Percentiles rank a stretch among this genome's conserved stretches.
phyloP scores from a whole-genome alignment of 2,888 invertebrate species.

The Caenorhabditis angaria region DNA sequence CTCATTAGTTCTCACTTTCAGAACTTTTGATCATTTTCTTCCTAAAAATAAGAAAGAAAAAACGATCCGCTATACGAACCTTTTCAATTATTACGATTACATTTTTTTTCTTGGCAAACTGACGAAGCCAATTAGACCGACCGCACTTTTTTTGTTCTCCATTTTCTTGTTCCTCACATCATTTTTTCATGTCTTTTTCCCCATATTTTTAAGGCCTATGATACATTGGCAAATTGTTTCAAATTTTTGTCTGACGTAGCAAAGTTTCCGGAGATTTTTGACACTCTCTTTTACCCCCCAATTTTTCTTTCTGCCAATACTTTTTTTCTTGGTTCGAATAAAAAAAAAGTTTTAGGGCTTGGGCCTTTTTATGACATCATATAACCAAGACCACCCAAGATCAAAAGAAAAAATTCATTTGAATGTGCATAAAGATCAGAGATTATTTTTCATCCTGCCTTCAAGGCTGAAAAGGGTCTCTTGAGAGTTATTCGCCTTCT shows the following conservation, averaged over 20 bases:
- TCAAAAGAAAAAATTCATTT: too few species aligned
- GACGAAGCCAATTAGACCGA: constrained; percentile 4
- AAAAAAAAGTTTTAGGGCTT: neutral
- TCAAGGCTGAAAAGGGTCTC: neutral
- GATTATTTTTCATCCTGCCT: neutral
- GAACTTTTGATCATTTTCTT: neutral
- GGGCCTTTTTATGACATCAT: too few species aligned
- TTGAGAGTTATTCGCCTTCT: neutral
- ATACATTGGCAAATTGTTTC: constrained; percentile 1
- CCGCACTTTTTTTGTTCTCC: neutral
- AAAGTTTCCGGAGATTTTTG: constrained; percentile 2
- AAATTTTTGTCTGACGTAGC: neutral
- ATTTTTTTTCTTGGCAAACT: neutral
- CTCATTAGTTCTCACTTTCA: too few species aligned
- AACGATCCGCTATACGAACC: neutral
- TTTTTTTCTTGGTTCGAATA: neutral
- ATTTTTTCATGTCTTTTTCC: too few species aligned
- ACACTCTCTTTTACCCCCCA: neutral
- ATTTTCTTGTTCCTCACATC: neutral
- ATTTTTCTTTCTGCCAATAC: too few species aligned
- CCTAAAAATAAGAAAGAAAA: too few species aligned
- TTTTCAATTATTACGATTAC: neutral
- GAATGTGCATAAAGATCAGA: constrained; percentile 2
- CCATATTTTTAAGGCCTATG: neutral
- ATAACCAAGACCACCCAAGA: neutral